phyloP scores from a whole-genome alignment of 2,797 vertebrate genomes.

The Craterocephalus amniculus region DNA sequence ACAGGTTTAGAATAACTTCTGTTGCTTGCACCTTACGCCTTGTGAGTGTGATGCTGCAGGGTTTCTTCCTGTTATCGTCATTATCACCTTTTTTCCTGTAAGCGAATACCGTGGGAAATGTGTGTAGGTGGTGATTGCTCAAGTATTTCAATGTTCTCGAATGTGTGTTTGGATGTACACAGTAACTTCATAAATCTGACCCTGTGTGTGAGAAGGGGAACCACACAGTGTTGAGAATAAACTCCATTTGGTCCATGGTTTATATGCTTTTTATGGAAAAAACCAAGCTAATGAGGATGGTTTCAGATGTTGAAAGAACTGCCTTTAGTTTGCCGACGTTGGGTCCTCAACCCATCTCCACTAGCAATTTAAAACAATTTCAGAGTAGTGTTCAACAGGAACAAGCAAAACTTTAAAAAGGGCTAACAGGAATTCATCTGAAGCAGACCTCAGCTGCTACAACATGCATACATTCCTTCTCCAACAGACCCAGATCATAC shows the following conservation, averaged over 20 bases:
- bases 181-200: neutral
- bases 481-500: too few relatives aligned
- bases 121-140: conserved; percentile 14
- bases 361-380: too few relatives aligned
- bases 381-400: too few relatives aligned
- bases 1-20: conserved; percentile 24
- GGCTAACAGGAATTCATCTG: too few relatives aligned
- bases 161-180: conserved; percentile 9
- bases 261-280: neutral
- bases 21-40: conserved; percentile 31
- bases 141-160: neutral
- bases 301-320: neutral
- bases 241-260: neutral
- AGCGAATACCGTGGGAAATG: conserved; percentile 25
- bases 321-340: too few relatives aligned
- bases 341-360: too few relatives aligned
- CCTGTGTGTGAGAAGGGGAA: neutral
- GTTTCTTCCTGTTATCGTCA: conserved; percentile 42
- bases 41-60: conserved; percentile 33
- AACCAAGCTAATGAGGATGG: neutral
- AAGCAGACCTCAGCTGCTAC: too few relatives aligned
- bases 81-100: conserved; percentile 39
- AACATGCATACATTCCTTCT: too few relatives aligned
- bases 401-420: too few relatives aligned
- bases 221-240: neutral